Evolutionary conservation across 1,140 invertebrate genomes (phyloP).

Genomic region (Ericerus pela): DNA sequence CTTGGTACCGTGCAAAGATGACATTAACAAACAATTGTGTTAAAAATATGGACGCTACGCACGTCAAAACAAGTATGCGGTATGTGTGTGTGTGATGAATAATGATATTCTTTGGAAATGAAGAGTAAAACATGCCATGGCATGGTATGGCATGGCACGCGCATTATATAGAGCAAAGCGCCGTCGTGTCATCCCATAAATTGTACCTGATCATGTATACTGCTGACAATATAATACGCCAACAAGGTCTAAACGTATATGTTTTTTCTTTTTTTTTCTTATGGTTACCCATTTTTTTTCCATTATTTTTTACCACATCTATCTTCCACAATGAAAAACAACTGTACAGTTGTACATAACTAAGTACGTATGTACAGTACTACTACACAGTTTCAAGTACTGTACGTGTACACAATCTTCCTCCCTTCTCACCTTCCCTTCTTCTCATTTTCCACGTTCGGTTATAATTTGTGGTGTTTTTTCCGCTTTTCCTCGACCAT

Average conservation of each 20-base stretch:
- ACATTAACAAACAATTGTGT: conserved; percentile 11
- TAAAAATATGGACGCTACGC: conserved; percentile 12
- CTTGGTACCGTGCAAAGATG: conserved; percentile 7
- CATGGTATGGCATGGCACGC: conserved; percentile 10
- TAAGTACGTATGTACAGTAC: too few relatives aligned
- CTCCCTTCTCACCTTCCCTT: too few relatives aligned
- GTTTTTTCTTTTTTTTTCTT: too few relatives aligned
- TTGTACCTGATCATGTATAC: conserved; percentile 9
- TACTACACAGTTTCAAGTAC: too few relatives aligned
- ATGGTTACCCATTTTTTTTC: conserved; percentile 3
- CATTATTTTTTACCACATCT: not conserved
- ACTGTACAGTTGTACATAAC: too few relatives aligned
- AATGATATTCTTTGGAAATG: conserved; percentile 11
- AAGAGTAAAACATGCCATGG: conserved; percentile 10
- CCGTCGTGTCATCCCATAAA: conserved; percentile 10
- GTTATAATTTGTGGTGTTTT: too few relatives aligned
- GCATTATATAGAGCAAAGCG: conserved; percentile 6
- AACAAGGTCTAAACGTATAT: not conserved
- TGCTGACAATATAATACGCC: conserved; percentile 10
- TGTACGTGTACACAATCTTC: too few relatives aligned
- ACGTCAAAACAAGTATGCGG: conserved; percentile 6
- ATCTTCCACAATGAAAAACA: conserved; percentile 1
- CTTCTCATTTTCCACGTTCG: too few relatives aligned
- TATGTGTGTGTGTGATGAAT: conserved; percentile 7
- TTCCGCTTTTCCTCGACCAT: too few relatives aligned